Percentiles rank a stretch among this genome's conserved stretches.
Evolutionary conservation across 53 echinoderm and acorn worm genomes (phyloP).

Genomic region (Hippasteria phrygiana): DNA sequence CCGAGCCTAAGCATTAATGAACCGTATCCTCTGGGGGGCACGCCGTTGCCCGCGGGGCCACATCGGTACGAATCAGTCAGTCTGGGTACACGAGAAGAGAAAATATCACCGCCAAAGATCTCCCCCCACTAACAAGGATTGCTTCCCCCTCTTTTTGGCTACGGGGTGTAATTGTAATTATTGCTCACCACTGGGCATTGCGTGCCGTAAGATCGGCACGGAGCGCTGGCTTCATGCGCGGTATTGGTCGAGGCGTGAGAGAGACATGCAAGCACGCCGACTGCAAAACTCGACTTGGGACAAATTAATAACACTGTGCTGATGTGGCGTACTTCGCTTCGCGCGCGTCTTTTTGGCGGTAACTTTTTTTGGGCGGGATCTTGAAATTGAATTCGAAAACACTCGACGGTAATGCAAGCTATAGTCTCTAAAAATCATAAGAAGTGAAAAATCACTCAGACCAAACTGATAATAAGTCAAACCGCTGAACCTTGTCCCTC

Average conservation of each 20-base stretch:
- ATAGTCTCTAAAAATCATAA: too few species aligned
- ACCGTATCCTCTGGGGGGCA: conserved; percentile 40
- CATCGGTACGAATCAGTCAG: conserved; percentile 63
- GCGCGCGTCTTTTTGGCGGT: conserved; percentile 1
- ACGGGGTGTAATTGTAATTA: conserved; percentile 64
- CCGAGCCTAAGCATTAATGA: conserved; percentile 57
- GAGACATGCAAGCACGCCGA: conserved; percentile 14
- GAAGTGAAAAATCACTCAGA: too few species aligned
- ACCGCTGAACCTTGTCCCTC: too few species aligned
- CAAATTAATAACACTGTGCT: conserved; percentile 58
- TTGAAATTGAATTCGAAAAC: neutral
- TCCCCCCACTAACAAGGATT: conserved; percentile 52
- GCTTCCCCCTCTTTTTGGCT: conserved; percentile 40
- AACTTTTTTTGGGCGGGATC: conserved; percentile 47
- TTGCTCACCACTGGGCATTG: conserved; percentile 61
- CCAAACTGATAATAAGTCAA: too few species aligned
- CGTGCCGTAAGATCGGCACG: conserved; percentile 48
- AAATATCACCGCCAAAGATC: conserved; percentile 36
- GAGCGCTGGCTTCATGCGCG: neutral
- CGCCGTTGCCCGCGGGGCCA: conserved; percentile 14
- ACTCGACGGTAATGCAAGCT: too few species aligned
- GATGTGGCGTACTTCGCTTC: neutral
- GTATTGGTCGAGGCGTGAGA: conserved; percentile 38
- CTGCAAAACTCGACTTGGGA: conserved; percentile 26
- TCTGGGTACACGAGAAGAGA: neutral